Evolutionary conservation across 2,888 invertebrate species (phyloP).

Genomic region (Nowickia ferox): DNA sequence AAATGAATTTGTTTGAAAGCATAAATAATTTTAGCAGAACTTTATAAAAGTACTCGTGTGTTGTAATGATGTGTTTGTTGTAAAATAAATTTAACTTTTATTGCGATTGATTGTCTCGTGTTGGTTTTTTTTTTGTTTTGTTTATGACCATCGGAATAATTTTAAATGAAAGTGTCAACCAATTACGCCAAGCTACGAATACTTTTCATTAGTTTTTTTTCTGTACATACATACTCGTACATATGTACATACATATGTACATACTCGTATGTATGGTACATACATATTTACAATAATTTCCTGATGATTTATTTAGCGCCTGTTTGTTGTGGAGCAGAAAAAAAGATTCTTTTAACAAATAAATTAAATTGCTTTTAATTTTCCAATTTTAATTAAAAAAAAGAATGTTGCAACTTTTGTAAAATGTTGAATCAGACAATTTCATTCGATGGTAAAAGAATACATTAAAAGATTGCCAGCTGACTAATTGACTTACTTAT

Average conservation of each 20-base stretch:
- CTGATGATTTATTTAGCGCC: constrained; percentile 44
- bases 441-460: constrained; percentile 13
- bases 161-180: constrained; percentile 47
- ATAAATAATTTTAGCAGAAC: not conserved
- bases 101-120: constrained; percentile 41
- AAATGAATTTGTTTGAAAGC: not conserved
- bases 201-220: not conserved
- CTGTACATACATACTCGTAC: too few species aligned
- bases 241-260: too few species aligned
- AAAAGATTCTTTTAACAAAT: constrained; percentile 39
- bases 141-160: constrained; percentile 1
- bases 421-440: constrained; percentile 65
- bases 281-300: constrained; percentile 12
- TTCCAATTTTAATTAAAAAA: constrained; percentile 55
- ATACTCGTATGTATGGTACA: too few species aligned
- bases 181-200: constrained; percentile 6
- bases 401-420: constrained; percentile 64
- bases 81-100: constrained; percentile 22
- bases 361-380: constrained; percentile 70
- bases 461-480: not conserved
- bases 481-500: not conserved
- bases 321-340: constrained; percentile 1
- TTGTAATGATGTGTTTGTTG: not conserved
- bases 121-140: not conserved
- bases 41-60: not conserved